Percentiles rank a stretch among this genome's conserved stretches.
phyloP scores from a whole-genome alignment of 1,140 invertebrate genomes.

The Tetraneura akinire region DNA sequence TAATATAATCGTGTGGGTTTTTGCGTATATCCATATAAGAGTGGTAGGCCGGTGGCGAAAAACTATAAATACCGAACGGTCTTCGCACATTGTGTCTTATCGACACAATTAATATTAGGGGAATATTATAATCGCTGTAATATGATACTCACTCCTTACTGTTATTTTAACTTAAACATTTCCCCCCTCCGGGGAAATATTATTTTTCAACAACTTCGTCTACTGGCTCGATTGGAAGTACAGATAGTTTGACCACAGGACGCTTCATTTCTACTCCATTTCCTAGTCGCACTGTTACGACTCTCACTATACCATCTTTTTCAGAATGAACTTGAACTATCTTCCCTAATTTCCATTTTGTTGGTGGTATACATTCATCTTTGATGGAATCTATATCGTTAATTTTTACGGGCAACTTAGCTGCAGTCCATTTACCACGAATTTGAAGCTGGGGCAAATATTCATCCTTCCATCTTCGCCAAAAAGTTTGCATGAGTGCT shows the following conservation, averaged over 20 bases:
- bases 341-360: constrained; percentile 55
- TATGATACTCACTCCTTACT: no score
- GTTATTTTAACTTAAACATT: no score
- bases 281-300: constrained; percentile 55
- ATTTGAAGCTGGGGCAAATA: constrained; percentile 34
- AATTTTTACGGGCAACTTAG: not conserved
- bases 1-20: no score
- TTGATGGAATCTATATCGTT: constrained; percentile 22
- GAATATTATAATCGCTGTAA: no score
- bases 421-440: constrained; percentile 27
- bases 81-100: no score
- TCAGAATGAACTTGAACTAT: constrained; percentile 55
- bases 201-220: not conserved
- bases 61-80: no score
- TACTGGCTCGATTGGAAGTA: constrained; percentile 28
- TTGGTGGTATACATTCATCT: constrained; percentile 33
- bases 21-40: no score
- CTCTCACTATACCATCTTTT: constrained; percentile 54
- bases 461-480: constrained; percentile 23
- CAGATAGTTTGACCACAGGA: constrained; percentile 47
- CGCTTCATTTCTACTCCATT: constrained; percentile 54
- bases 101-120: no score
- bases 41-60: no score
- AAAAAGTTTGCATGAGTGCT: constrained; percentile 37
- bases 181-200: not conserved